Evolutionary conservation across 2,888 invertebrate species (phyloP).

Genomic region (Frankliniella intonsa): DNA sequence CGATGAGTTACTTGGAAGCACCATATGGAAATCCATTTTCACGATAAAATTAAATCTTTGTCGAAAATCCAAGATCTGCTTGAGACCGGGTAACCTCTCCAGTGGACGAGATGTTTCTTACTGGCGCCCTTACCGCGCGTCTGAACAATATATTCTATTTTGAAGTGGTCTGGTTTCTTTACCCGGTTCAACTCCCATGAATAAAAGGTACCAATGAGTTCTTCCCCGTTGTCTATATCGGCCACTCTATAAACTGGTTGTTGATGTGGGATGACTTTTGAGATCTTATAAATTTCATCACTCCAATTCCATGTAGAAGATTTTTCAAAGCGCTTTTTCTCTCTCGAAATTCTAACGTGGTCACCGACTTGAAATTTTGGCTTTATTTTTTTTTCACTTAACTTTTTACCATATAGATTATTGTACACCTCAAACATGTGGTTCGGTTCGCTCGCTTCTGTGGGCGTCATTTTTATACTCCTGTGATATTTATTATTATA

Average conservation of each 20-base stretch:
- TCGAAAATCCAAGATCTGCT: background rate
- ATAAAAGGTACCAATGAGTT: background rate
- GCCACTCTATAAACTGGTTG: background rate
- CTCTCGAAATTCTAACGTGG: slow-evolving; percentile 4
- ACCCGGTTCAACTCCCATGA: background rate
- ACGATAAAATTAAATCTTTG: background rate
- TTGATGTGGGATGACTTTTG: background rate
- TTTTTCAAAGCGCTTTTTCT: slow-evolving; percentile 13
- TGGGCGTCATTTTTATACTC: background rate
- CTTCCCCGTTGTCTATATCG: background rate
- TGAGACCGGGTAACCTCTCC: background rate
- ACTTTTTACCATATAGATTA: background rate
- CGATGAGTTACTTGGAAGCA: background rate
- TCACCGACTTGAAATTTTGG: background rate
- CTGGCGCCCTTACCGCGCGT: background rate
- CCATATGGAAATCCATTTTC: background rate
- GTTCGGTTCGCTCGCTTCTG: background rate
- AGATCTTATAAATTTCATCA: background rate
- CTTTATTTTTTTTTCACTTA: background rate
- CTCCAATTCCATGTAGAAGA: background rate
- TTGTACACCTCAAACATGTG: background rate
- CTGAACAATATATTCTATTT: background rate
- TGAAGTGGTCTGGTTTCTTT: background rate
- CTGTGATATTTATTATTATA: background rate
- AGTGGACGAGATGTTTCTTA: background rate